Evolutionary conservation across 2,113 vertebrate genomes (phyloP), one percentile per base, ranked within the genome.

Genomic region (Campylomormyrus tamandua): DNA sequence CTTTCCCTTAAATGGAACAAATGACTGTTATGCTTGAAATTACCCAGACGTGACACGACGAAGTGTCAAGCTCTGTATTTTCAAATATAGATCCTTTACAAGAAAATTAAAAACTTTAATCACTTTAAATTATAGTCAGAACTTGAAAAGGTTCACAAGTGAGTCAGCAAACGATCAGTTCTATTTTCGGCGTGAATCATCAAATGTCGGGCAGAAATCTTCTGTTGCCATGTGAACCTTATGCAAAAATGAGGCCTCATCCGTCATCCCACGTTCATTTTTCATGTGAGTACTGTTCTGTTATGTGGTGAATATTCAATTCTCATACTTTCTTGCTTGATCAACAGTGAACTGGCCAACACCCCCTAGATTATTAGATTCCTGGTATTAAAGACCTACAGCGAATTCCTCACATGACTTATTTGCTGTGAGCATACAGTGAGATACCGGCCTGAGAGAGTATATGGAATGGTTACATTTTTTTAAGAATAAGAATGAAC

Each of bases 21-120:
- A 91, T 92, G 92, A 92, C 93, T 93, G 92, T 91, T 91, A 92
- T 90, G 74, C 90, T 21, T 39, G 86, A 48, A 85, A 39, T 84
- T 88, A 90, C 8, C 31, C 17, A 46, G 52, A 56, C 52, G 24
- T 48, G 50, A 39, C 52, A 50, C 89, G 45, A 84, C 56, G 13
- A 48, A 89, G 53, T 58, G 52, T 58, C 17, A 89, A 83, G 84
- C 13, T 58, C 42, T 46, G 39, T 31, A 56, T 83, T 89, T 84
- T 84, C 39, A 89, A 89, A 89, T 84, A 58, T 42, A 42, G 49
- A 84, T 83, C 77, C 77, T 89, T 74, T 80, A 66, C 62, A 50
- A 83, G 48, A 89, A 89, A 89, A 84, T 35, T 27, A 31, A 56
- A 89, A 52, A 89, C 49, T 83, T 83, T 58, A 83, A 52, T 31